Base-by-base conservation (phyloP, 2,797 vertebrate species). In the Rhinoraja longicauda region DNA sequence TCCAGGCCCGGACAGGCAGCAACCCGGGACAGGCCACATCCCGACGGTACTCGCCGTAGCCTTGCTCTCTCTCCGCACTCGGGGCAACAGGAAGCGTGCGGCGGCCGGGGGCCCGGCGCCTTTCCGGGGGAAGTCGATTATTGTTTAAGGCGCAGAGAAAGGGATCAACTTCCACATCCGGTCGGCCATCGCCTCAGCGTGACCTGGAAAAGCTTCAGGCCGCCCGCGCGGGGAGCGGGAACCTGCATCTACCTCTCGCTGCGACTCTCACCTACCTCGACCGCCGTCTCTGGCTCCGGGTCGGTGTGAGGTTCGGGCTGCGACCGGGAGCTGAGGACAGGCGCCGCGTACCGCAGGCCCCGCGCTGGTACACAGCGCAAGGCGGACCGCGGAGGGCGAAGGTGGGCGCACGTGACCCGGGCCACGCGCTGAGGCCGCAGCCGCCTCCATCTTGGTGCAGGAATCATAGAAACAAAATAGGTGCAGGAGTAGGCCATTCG, bases 111-210 rank as follows among this genome's bases (percentile, higher is more conserved):
- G 90, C 90, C 57, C 57, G 26, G 82, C 53, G 82, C 82, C 90
- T 92, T 97, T 97, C 97, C 97, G 97, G 97, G 96, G 97, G 97
- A 97, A 97, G 97, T 97, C 97, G 97, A 97, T 97, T 96, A 97
- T 97, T 96, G 97, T 97, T 97, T 96, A 96, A 76, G 39, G 93
- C 64, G 59, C 81, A 32, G 81, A 77, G 93, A 96, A 97, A 97
- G 96, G 96, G 96, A 97, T 96, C 97, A 96, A 97, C 97, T 97
- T 97, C 97, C 97, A 97, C 97, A 97, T 97, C 97, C 97, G 97
- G 97, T 97, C 96, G 96, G 96, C 96, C 96, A 96, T 95, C 94
- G 96, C 95, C 96, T 95, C 95, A 95, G 96, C 96, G 96, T 97
- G 96, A 97, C 96, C 97, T 97, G 96, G 96, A 97, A 97, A 97